Evolutionary conservation across 2,888 invertebrate genomes (phyloP).

Genomic region (Lamellibrachia satsuma): DNA sequence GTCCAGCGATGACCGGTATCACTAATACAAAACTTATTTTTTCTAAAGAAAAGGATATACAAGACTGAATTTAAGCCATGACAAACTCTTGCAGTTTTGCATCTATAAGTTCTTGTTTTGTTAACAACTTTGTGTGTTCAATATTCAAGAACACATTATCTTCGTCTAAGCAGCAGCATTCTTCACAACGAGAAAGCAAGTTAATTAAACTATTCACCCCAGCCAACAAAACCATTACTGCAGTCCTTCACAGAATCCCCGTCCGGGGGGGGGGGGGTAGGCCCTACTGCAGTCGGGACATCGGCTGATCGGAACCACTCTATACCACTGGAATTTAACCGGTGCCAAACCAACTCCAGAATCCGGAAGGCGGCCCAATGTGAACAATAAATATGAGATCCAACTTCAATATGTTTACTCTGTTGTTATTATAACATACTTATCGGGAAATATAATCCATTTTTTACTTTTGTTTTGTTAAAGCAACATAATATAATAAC

Average conservation of each 20-base stretch:
- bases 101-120: not conserved
- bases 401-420: not conserved
- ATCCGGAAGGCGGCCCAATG: not conserved
- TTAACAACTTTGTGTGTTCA: not conserved
- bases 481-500: not conserved
- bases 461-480: not conserved
- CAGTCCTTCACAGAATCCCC: not conserved
- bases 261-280: not conserved
- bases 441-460: not conserved
- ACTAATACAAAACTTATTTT: not conserved
- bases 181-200: not conserved
- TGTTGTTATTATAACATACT: not conserved
- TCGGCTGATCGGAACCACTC: not conserved
- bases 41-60: too few relatives aligned
- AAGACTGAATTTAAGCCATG: too few relatives aligned
- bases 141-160: not conserved
- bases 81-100: too few relatives aligned
- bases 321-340: not conserved
- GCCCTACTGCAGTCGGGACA: not conserved
- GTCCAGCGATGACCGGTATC: not conserved
- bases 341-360: not conserved
- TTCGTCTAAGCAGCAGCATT: not conserved
- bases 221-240: not conserved
- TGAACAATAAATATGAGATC: conserved; percentile 17
- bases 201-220: not conserved